These are phyloP conservation scores for Dipodomys stephensi DNA, from an alignment of 2,113 vertebrate genomes.

Conservation along the genomic window DNA sequence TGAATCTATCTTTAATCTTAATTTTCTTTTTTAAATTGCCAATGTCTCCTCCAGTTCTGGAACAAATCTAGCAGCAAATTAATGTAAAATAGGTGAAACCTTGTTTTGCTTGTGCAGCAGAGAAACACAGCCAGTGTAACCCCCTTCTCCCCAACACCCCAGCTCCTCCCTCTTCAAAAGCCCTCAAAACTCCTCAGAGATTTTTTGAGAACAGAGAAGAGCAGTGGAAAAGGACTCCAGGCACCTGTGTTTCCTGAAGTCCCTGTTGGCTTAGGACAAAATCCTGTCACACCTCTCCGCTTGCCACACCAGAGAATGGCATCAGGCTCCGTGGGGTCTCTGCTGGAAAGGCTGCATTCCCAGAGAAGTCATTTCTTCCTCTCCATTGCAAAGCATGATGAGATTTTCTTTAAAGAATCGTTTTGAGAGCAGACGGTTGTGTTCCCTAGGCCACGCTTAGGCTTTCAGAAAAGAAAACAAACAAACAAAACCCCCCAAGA, in stretches of 20 bases:
- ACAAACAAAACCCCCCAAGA: no score
- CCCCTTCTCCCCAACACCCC: not conserved
- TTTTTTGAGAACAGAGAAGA: not conserved
- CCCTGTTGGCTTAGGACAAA: not conserved
- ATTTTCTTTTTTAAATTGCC: slow-evolving; percentile 46
- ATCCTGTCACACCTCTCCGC: not conserved
- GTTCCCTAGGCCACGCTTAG: slow-evolving; percentile 19
- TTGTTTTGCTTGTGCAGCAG: slow-evolving; percentile 15
- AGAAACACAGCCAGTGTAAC: not conserved
- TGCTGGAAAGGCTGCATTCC: slow-evolving; percentile 12
- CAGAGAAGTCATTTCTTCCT: not conserved
- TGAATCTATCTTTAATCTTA: slow-evolving; percentile 37
- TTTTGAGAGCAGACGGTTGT: not conserved
- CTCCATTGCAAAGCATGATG: slow-evolving; percentile 20
- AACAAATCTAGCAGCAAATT: slow-evolving; percentile 45
- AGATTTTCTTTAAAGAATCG: slow-evolving; percentile 50
- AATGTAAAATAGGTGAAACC: not conserved
- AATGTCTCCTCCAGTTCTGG: slow-evolving; percentile 54
- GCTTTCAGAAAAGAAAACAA: slow-evolving; percentile 22
- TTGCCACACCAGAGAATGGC: not conserved
- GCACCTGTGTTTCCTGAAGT: not conserved
- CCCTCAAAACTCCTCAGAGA: not conserved
- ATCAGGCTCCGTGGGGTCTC: no score
- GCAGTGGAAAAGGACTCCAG: not conserved
- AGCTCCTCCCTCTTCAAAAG: not conserved